A percentile compares a stretch with the other conserved stretches of the same genome.
phyloP scores from a whole-genome alignment of 2,113 vertebrate genomes.

The Pseudorasbora parva region DNA sequence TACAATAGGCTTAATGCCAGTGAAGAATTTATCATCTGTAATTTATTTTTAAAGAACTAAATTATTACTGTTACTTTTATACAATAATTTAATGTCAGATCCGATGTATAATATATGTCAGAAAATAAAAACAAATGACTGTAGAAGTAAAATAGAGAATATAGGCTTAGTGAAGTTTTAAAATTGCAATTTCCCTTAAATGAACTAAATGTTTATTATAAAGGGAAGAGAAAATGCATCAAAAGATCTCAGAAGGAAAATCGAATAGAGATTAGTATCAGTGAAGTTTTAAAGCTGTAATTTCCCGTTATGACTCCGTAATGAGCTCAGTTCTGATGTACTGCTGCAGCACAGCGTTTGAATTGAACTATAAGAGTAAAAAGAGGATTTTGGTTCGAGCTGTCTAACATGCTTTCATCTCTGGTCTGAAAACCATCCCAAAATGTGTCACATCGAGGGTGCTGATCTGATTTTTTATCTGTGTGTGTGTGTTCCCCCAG shows the following conservation, averaged over 20 bases:
- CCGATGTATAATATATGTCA: too few relatives aligned
- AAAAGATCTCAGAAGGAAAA: not conserved
- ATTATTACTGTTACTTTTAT: not conserved
- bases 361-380: not conserved
- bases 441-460: not conserved
- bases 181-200: not conserved
- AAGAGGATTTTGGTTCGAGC: not conserved
- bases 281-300: not conserved
- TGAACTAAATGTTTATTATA: not conserved
- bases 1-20: not conserved
- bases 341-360: not conserved
- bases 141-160: not conserved
- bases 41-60: not conserved
- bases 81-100: too few relatives aligned
- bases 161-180: not conserved
- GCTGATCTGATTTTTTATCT: conserved; percentile 10
- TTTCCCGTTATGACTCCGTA: not conserved
- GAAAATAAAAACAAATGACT: not conserved
- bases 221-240: not conserved
- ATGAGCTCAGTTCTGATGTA: not conserved
- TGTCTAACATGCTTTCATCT: not conserved
- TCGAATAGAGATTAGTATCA: not conserved
- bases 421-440: not conserved
- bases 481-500: conserved; percentile 52
- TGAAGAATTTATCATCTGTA: not conserved